Conservation (phyloP, 2,888 invertebrate genomes). For the Drosophila buzzatii region DNA sequence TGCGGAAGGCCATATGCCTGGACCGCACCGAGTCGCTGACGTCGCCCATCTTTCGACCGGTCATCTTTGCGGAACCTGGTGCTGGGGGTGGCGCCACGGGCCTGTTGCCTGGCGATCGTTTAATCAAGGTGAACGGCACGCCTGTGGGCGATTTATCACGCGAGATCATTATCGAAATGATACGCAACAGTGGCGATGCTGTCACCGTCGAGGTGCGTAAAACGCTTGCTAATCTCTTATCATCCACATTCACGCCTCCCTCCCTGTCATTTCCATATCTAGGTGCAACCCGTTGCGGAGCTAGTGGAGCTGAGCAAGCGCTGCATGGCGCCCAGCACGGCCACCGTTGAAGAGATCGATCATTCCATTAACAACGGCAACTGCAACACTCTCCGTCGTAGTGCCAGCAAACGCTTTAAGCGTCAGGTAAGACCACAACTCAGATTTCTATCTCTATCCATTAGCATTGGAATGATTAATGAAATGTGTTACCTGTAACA, state of each 20-base stretch:
- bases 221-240: neutral
- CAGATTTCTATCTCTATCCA: constrained; percentile 14
- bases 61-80: constrained; percentile 96
- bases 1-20: constrained; percentile 94
- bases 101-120: constrained; percentile 96
- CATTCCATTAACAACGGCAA: constrained; percentile 81
- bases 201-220: constrained; percentile 92
- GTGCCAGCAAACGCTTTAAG: constrained; percentile 92
- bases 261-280: constrained; percentile 36
- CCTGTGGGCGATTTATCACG: constrained; percentile 94
- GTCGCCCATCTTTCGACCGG: constrained; percentile 86
- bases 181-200: constrained; percentile 92
- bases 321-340: constrained; percentile 85
- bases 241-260: neutral
- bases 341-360: constrained; percentile 81
- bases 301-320: constrained; percentile 94
- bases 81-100: constrained; percentile 92
- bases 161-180: constrained; percentile 97
- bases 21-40: constrained; percentile 87
- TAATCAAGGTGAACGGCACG: constrained; percentile 95
- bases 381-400: constrained; percentile 92
- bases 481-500: constrained; percentile 15
- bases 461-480: constrained; percentile 54
- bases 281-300: constrained; percentile 98
- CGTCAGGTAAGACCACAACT: constrained; percentile 82